A percentile compares a stretch with the other conserved stretches of the same genome.
phyloP scores from a whole-genome alignment of 2,113 vertebrate species.

The Nyctereutes procyonoides region DNA sequence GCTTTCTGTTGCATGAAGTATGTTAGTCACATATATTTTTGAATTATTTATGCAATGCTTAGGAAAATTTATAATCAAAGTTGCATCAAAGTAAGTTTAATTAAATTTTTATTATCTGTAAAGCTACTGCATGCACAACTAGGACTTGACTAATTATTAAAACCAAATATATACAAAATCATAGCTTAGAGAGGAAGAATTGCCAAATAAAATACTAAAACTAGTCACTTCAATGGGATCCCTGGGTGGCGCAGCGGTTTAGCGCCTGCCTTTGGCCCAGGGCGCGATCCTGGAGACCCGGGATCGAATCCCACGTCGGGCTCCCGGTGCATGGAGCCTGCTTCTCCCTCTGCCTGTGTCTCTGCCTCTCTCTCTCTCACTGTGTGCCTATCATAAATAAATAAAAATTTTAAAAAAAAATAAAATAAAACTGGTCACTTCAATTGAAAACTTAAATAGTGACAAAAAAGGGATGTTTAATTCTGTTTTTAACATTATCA shows the following conservation, averaged over 20 bases:
- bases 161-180: conserved; percentile 46
- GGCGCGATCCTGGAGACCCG: no score
- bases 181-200: neutral
- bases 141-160: conserved; percentile 74
- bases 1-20: conserved; percentile 53
- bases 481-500: conserved; percentile 51
- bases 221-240: conserved; percentile 45
- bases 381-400: no score
- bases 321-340: no score
- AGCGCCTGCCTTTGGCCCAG: no score
- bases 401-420: no score
- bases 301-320: no score
- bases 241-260: no score
- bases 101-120: conserved; percentile 74
- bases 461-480: neutral
- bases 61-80: conserved; percentile 71
- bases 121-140: conserved; percentile 57
- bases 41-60: conserved; percentile 54
- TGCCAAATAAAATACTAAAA: conserved; percentile 68
- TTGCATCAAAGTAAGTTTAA: conserved; percentile 69
- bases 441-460: conserved; percentile 50
- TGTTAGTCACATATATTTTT: conserved; percentile 70
- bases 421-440: conserved; percentile 60
- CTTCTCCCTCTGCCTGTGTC: no score
- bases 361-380: no score